Evolutionary conservation across 2,797 vertebrate genomes (phyloP), one percentile per base, ranked within the genome.

Genomic region (Melanotaenia pygmaea): DNA sequence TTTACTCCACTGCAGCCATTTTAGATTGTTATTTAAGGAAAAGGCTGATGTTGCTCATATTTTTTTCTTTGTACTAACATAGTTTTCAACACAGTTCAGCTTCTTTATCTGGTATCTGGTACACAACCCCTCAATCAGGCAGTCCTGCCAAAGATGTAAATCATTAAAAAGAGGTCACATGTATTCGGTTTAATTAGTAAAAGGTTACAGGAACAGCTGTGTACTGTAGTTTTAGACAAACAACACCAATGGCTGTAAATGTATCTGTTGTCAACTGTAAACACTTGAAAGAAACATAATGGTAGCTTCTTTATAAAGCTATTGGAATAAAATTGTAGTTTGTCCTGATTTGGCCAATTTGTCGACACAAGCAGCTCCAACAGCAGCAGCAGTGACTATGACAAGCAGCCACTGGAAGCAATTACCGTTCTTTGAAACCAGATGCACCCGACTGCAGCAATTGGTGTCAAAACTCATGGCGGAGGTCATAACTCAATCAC

Each of bases 1-100:
- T 87, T 88, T 83, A 76, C 66, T 38, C 72, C 70, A 62, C 60
- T 53, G 66, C 35, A 72, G 76, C 86, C 79, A 77, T 79, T 86
- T 85, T 72, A 45, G 10, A 65, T 81, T 76, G 47, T 35, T 74
- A 72, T 73, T 62, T 54, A 53, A 72, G 62, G 22, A 59, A 9
- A 57, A 47, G 2, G 47, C 62, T 65, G 67, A 13, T 37, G 40
- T 24, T 59, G 32, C 56, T 58, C 50, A 26, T 57, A 28, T 47
- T 75, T 60, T 75, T 60, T 74, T 59, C 28, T 72, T 20, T 26
- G 18, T 63, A 30, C 61, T 13, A 51, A n/a, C 2, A 14, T 10
- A 28, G 32, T 30, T 76, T 60, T 22, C 34, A 11, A 14, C 16
- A 60, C 40, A 4, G n/a, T 24, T 13, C 18, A 56, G 6, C 24